Percentiles rank a stretch among this genome's conserved stretches.
phyloP scores from a whole-genome alignment of 2,888 invertebrate genomes.

The Pseudeuparius sepicola region DNA sequence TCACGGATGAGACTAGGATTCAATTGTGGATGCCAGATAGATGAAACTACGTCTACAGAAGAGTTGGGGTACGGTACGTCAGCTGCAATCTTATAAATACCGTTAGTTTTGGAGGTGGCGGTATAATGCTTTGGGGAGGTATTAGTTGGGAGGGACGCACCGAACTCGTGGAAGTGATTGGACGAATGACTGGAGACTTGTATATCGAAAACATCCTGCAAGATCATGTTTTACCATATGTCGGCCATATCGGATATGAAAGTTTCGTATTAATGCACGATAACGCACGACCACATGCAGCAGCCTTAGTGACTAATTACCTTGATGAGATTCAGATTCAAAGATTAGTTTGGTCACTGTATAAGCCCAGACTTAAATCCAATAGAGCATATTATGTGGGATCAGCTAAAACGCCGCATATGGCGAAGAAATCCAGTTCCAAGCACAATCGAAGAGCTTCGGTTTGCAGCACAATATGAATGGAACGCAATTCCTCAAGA shows the following conservation, averaged over 20 bases:
- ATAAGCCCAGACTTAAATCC: too few species aligned
- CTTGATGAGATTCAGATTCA: constrained; percentile 1
- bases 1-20: constrained; percentile 11
- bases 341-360: background rate
- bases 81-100: background rate
- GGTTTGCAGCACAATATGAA: constrained; percentile 1
- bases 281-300: constrained; percentile 1
- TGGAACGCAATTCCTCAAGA: constrained; percentile 1
- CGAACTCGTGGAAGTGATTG: constrained; percentile 1
- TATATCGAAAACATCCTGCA: constrained; percentile 1
- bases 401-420: constrained; percentile 2
- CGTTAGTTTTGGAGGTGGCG: constrained; percentile 1
- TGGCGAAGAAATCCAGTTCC: too few species aligned
- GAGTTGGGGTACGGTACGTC: constrained; percentile 7
- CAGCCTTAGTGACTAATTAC: too few species aligned
- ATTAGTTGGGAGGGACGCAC: background rate
- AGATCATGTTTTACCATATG: constrained; percentile 1
- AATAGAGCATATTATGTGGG: constrained; percentile 1
- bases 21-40: constrained; percentile 9
- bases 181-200: too few species aligned
- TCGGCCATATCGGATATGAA: constrained; percentile 2
- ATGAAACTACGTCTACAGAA: constrained; percentile 12
- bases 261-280: background rate
- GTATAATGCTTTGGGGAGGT: constrained; percentile 1
- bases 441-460: too few species aligned